Evolutionary conservation across 2,888 invertebrate species (phyloP).

Genomic region (Meiosimyza decipiens): DNA sequence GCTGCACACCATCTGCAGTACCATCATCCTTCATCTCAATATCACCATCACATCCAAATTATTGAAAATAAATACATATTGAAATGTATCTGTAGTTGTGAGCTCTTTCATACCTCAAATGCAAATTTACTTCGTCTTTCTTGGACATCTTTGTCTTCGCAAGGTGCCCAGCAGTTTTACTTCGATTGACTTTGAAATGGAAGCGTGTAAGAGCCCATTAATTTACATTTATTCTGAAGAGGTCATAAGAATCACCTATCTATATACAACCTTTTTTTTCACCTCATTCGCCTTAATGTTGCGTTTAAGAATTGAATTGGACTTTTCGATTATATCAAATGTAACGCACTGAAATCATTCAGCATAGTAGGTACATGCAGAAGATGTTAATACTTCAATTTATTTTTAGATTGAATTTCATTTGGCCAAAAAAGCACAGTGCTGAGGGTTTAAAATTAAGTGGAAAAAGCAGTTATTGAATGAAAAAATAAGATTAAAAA

Average conservation of each 20-base stretch:
- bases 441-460: too few species aligned
- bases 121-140: not conserved
- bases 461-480: too few species aligned
- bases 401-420: too few species aligned
- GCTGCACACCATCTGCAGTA: slow-evolving; percentile 19
- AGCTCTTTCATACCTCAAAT: not conserved
- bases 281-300: slow-evolving; percentile 17
- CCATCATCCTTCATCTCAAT: not conserved
- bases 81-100: not conserved
- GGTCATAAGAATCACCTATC: too few species aligned
- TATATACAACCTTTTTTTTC: too few species aligned
- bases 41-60: too few species aligned
- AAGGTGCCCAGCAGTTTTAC: not conserved
- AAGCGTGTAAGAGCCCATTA: too few species aligned
- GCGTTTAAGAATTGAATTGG: slow-evolving; percentile 21
- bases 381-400: too few species aligned
- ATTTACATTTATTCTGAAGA: too few species aligned
- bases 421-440: too few species aligned
- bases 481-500: too few species aligned
- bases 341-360: slow-evolving; percentile 17
- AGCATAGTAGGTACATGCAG: not conserved
- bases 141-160: not conserved
- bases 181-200: slow-evolving; percentile 8
- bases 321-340: slow-evolving; percentile 27
- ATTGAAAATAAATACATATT: too few species aligned